phyloP scores from a whole-genome alignment of 2,113 vertebrate genomes.

The Daphoenositta chrysoptera region DNA sequence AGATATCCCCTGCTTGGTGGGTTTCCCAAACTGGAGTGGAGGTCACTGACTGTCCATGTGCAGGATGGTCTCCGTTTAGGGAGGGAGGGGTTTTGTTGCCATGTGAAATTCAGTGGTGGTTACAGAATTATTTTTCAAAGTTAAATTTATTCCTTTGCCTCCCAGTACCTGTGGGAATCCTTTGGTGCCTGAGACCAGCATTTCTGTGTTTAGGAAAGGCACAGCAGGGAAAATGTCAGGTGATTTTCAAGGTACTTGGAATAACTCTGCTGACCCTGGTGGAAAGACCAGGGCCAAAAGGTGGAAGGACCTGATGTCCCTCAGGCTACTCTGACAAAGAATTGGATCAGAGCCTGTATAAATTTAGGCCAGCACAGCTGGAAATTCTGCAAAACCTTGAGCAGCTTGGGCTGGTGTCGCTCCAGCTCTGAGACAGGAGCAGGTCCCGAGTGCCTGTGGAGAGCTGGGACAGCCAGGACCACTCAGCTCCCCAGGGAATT shows the following conservation, averaged over 20 bases:
- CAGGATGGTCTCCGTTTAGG: not conserved
- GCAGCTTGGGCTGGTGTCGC: not conserved
- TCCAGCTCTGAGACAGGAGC: not conserved
- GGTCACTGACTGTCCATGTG: not conserved
- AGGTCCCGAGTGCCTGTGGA: fast-evolving
- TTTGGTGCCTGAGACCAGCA: not conserved
- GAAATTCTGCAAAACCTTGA: not conserved
- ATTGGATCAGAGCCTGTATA: not conserved
- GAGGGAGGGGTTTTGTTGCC: not conserved
- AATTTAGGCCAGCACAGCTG: not conserved
- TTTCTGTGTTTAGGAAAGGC: not conserved
- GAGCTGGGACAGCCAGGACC: not conserved
- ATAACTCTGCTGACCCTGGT: not conserved
- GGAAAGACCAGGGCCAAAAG: not conserved
- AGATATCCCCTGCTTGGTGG: not conserved
- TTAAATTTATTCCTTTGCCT: not conserved
- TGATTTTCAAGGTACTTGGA: not conserved
- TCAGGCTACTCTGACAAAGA: not conserved
- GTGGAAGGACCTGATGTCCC: not conserved
- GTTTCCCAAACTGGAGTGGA: not conserved
- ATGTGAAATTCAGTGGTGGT: not conserved
- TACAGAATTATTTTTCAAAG: not conserved
- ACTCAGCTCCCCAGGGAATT: not conserved
- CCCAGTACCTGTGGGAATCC: not conserved
- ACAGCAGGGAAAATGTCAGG: not conserved